Base-by-base conservation (phyloP, 2,113 vertebrate species). In the Edolisoma coerulescens region DNA sequence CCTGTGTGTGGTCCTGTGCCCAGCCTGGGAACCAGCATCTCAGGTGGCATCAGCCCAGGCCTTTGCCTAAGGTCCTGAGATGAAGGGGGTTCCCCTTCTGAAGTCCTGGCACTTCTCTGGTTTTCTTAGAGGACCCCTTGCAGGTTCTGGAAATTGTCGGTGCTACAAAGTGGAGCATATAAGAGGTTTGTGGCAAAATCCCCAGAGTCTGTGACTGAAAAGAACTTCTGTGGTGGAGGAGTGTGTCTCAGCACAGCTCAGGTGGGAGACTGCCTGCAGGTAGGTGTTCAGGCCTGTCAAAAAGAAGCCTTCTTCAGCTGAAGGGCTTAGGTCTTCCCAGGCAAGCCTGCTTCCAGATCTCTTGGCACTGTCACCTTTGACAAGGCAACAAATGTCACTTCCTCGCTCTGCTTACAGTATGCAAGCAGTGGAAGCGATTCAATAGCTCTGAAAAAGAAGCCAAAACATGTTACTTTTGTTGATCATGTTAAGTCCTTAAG, bases 401-500 rank as follows among this genome's bases (percentile, higher is more conserved):
- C 24, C n/a, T 81, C 68, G n/a, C 32, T 87, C 10, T 39, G 53
- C 23, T 50, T 57, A 26, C 37, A 49, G 23, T 42, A 10, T 18
- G 8, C 2, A 7, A 71, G 45, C 17, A 87, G 71, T 39, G 67
- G 35, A 84, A 75, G 11, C 32, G 67, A 67, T 57, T 63, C n/a
- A 50, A 11, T 47, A 54, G 21, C 39, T 17, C 21, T 37, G 78
- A 42, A 59, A 87, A 89, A 70, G 30, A 78, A 68, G 23, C 20
- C 39, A 45, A 47, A 52, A 42, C 13, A 87, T 61, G 65, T 90
- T 90, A 73, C 12, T 94, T 9, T 30, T 59, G 76, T 65, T 97
- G 77, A 77, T 89, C 76, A 37, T 70, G 50, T 70, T 95, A 96
- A 77, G 47, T 74, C 23, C 10, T 87, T 79, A 81, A 50, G 53